These are phyloP conservation scores for Eupelmus urozonus DNA, from an alignment of 2,888 invertebrate species.

Conservation along the genomic window DNA sequence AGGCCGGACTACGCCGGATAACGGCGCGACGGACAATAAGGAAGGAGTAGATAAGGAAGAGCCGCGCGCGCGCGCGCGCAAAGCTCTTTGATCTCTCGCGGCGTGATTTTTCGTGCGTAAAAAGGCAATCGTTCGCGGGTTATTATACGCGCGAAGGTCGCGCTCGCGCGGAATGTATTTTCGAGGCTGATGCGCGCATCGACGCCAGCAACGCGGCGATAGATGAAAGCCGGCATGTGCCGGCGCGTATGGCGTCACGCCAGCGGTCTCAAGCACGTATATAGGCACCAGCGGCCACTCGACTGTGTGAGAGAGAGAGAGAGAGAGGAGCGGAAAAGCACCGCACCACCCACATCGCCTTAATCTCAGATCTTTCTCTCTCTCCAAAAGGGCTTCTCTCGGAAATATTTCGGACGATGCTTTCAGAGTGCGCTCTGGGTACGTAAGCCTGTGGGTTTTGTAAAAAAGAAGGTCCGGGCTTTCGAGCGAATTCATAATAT, in stretches of 20 bases:
- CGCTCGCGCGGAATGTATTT: no score
- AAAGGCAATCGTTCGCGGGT: no score
- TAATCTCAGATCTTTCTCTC: constrained; percentile 36
- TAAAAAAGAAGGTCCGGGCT: not conserved
- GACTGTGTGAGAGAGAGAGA: not conserved
- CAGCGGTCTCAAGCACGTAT: constrained; percentile 31
- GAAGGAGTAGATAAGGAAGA: constrained; percentile 14
- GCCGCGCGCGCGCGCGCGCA: not conserved
- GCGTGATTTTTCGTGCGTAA: no score
- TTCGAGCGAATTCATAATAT: constrained; percentile 3
- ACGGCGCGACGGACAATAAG: constrained; percentile 37
- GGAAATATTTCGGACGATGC: constrained; percentile 22
- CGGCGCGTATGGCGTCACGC: constrained; percentile 46
- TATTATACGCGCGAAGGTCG: no score
- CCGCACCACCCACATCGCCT: constrained; percentile 40
- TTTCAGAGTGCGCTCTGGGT: constrained; percentile 9
- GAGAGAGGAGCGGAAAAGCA: not conserved
- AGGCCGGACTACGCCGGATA: not conserved
- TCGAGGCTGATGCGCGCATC: not conserved
- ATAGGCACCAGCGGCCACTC: not conserved
- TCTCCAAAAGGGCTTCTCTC: constrained; percentile 1
- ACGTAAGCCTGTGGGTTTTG: not conserved
- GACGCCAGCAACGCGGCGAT: not conserved
- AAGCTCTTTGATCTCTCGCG: not conserved
- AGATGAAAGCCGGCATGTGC: constrained; percentile 39